phyloP scores from a whole-genome alignment of 2,113 vertebrate genomes.

The Mesocricetus auratus region DNA sequence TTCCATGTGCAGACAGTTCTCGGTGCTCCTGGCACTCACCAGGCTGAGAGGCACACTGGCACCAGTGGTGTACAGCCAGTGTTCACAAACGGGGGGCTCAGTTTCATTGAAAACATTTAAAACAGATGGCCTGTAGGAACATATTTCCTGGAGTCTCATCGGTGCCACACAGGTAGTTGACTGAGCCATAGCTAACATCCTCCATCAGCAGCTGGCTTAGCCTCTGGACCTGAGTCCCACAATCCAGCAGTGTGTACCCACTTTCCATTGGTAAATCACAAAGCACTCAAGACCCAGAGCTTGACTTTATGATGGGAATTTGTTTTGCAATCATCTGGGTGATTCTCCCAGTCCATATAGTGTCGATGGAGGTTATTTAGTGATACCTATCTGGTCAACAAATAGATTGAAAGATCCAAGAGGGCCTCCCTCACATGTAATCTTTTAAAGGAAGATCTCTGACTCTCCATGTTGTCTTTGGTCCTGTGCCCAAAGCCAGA shows the following conservation, averaged over 20 bases:
- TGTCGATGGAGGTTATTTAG: neutral
- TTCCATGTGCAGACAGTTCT: neutral
- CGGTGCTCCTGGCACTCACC: neutral
- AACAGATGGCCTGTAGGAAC: neutral
- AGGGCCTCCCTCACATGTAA: neutral
- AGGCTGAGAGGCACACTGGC: neutral
- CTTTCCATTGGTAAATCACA: neutral
- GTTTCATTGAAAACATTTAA: constrained; percentile 9
- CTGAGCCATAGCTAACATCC: neutral
- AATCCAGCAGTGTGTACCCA: neutral
- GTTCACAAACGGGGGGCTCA: neutral
- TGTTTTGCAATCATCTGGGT: neutral
- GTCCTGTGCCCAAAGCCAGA: neutral
- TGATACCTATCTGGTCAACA: neutral
- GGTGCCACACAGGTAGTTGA: neutral
- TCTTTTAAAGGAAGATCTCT: neutral
- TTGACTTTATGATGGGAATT: neutral
- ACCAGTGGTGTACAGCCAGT: neutral
- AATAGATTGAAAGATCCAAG: neutral
- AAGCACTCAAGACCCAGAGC: neutral
- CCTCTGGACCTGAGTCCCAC: neutral
- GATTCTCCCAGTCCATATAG: neutral
- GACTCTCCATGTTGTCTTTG: neutral
- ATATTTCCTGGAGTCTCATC: neutral
- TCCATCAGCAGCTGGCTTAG: neutral